Evolutionary conservation across 2,888 invertebrate genomes (phyloP).

Genomic region (Rhamphomyia laevipes): DNA sequence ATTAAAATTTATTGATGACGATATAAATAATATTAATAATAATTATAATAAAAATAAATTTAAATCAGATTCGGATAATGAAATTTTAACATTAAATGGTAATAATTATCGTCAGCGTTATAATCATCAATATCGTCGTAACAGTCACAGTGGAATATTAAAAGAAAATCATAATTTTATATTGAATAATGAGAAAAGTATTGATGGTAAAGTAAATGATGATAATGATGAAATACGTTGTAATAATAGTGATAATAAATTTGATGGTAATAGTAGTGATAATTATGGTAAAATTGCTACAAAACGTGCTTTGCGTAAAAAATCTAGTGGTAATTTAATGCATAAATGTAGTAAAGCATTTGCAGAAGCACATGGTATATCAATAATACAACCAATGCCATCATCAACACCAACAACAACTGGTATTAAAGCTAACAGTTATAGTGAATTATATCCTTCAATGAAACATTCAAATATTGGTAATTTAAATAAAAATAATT

Average conservation of each 20-base stretch:
- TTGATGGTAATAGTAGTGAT: conserved; percentile 8
- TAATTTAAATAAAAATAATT: neutral
- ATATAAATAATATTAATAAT: conserved; percentile 2
- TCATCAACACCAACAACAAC: neutral
- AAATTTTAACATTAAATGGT: conserved; percentile 8
- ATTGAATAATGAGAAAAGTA: neutral
- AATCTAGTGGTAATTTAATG: conserved; percentile 28
- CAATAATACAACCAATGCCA: conserved; percentile 20
- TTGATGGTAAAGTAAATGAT: conserved; percentile 1
- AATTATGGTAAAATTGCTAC: neutral
- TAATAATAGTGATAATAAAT: neutral
- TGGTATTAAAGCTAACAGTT: neutral
- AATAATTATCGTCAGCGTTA: neutral
- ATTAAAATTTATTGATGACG: conserved; percentile 30
- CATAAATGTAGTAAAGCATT: conserved; percentile 36
- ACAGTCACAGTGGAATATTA: too few relatives aligned
- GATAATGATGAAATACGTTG: conserved; percentile 10
- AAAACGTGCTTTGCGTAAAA: conserved; percentile 31
- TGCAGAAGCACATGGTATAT: conserved; percentile 34
- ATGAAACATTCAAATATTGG: neutral
- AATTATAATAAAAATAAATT: neutral
- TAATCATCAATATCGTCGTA: too few relatives aligned
- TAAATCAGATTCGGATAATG: conserved; percentile 5
- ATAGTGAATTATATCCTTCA: neutral
- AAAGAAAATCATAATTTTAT: neutral